Base-by-base conservation (phyloP, 1,140 invertebrate species). In the Colletes gigas region DNA sequence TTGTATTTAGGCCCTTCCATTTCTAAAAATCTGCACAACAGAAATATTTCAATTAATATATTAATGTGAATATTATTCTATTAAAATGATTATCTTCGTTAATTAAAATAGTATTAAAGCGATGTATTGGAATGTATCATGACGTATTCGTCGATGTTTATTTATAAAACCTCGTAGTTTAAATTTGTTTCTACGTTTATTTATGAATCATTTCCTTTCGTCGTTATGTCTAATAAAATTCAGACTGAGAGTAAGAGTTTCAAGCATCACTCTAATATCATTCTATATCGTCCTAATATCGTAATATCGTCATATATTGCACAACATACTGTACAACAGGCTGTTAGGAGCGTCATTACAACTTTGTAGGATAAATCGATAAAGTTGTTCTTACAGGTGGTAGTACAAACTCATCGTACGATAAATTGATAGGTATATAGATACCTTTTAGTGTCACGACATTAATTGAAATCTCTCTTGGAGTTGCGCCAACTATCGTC, bases 301-400 rank as follows among this genome's bases (percentile, higher is more conserved):
- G 4, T 39, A 14, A 6, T 19, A 14, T 57, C 54, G 17, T 57
- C 14, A 70, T 39, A 70, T 70, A 55, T 70, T 10, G 67, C 41
- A 69, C 14, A 55, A 41, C 57, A 72, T 21, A 44, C 21, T 57
- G 44, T 63, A 41, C n/a, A 52, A 19, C 59, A 70, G 39, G 19
- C 21, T 63, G 60, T 52, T 52, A 62, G 14, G 12, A 62, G 59
- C 21, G 21, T 63, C 44, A 41, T 30, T 41, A 44, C n/a, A 73
- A 63, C 59, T 73, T 73, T 15, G 57, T 19, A 63, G 44, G 59
- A 62, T 62, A 52, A 73, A 73, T 73, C 71, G 71, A 73, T 73
- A 52, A 73, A 73, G 39, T 59, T 72, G 71, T 73, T 47, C 57
- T 7, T 63, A 62, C 71, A 73, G 59, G 21, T 73, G 47, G 71